phyloP scores from a whole-genome alignment of 2,888 invertebrate genomes.

The Noctua fimbriata region DNA sequence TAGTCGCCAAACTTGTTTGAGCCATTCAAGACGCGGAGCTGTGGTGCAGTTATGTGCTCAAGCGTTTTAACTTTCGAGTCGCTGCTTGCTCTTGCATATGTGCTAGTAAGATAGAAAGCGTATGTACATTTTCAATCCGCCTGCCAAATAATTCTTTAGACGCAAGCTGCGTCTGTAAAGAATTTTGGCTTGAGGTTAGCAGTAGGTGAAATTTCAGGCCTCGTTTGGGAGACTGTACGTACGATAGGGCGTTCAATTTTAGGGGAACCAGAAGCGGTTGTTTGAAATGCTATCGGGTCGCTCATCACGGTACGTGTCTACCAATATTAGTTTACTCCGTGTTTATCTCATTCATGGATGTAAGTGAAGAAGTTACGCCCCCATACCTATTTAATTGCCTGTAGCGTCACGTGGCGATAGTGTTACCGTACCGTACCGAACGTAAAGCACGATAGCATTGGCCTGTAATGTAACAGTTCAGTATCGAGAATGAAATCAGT shows the following conservation, averaged over 20 bases:
- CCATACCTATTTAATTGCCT: not conserved
- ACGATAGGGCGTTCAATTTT: not conserved
- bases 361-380: not conserved
- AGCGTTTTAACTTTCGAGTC: not conserved
- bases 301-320: not conserved
- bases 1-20: conserved; percentile 8
- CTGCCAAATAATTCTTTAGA: not conserved
- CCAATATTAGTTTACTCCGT: not conserved
- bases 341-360: not conserved
- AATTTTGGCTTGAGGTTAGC: not conserved
- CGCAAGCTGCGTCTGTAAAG: not conserved
- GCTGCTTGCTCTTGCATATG: not conserved
- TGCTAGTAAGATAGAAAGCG: not conserved
- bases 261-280: not conserved
- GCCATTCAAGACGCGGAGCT: not conserved
- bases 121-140: not conserved
- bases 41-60: not conserved
- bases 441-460: no score
- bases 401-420: not conserved
- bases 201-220: not conserved
- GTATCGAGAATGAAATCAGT: no score
- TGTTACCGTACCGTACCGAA: no score
- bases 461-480: no score
- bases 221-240: not conserved
- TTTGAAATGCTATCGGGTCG: not conserved